These are phyloP conservation scores for Xyliphius kryptos DNA, from an alignment of 2,113 vertebrate genomes.

Conservation along the genomic window DNA sequence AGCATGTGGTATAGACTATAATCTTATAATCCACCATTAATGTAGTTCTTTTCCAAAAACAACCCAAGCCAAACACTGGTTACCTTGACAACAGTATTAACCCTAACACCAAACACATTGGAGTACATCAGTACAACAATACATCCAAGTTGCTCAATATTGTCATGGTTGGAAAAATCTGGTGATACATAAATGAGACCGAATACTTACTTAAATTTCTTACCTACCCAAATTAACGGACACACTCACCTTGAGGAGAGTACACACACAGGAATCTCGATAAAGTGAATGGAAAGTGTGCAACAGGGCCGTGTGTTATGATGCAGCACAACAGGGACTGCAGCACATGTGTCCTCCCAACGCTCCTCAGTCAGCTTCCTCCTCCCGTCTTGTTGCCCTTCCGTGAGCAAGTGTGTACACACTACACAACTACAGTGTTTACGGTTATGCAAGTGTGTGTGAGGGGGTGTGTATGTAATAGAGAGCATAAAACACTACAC, in stretches of 20 bases:
- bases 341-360: slow-evolving; percentile 61
- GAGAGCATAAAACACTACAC: slow-evolving; percentile 18
- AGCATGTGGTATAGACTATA: no score
- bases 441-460: slow-evolving; percentile 30
- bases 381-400: slow-evolving; percentile 52
- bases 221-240: no score
- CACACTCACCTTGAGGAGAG: slow-evolving; percentile 34
- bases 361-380: slow-evolving; percentile 16
- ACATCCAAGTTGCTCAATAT: no score
- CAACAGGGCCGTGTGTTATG: slow-evolving; percentile 43
- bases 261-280: slow-evolving; percentile 48
- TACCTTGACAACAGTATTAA: slow-evolving; percentile 37
- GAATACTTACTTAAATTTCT: no score
- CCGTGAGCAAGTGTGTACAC: slow-evolving; percentile 34
- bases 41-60: no score
- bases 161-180: no score
- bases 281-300: slow-evolving; percentile 42
- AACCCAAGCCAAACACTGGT: slow-evolving; percentile 30
- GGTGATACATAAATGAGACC: no score
- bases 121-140: no score
- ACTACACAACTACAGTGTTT: background rate
- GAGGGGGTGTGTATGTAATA: no score
- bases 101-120: slow-evolving; percentile 28
- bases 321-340: slow-evolving; percentile 42
- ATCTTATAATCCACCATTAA: no score